Evolutionary conservation across 1,140 invertebrate species (phyloP).

Genomic region (Palaemon carinicauda): DNA sequence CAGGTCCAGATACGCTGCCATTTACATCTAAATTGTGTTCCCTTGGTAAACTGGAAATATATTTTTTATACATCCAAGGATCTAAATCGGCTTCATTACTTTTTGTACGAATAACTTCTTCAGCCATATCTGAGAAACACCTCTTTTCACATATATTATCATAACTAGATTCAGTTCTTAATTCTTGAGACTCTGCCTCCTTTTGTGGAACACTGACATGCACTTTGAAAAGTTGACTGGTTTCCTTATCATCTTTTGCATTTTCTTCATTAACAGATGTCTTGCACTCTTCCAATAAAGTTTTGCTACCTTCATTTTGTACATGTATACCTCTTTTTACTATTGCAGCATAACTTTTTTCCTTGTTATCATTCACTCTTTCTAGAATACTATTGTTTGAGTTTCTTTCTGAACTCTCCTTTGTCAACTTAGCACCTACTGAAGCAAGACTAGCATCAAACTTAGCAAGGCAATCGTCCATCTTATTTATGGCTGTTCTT

Average conservation of each 20-base stretch:
- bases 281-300: not conserved
- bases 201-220: not conserved
- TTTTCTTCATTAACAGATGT: not conserved
- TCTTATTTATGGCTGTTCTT: constrained; percentile 5
- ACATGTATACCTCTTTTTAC: not conserved
- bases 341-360: not conserved
- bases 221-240: not conserved
- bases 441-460: constrained; percentile 22
- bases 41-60: no score
- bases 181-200: not conserved
- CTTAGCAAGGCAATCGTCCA: constrained; percentile 33
- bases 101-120: no score
- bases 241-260: not conserved
- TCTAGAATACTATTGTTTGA: not conserved
- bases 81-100: no score
- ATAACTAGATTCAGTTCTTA: no score
- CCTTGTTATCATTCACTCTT: not conserved
- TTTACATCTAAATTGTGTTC: no score
- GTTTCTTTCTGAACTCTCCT: not conserved
- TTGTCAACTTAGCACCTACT: constrained; percentile 26
- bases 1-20: no score
- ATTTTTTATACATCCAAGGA: no score
- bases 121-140: no score
- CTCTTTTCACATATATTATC: no score
- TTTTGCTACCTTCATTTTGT: not conserved